phyloP scores from a whole-genome alignment of 2,797 vertebrate species.

The Rhabdophis nuchalis region DNA sequence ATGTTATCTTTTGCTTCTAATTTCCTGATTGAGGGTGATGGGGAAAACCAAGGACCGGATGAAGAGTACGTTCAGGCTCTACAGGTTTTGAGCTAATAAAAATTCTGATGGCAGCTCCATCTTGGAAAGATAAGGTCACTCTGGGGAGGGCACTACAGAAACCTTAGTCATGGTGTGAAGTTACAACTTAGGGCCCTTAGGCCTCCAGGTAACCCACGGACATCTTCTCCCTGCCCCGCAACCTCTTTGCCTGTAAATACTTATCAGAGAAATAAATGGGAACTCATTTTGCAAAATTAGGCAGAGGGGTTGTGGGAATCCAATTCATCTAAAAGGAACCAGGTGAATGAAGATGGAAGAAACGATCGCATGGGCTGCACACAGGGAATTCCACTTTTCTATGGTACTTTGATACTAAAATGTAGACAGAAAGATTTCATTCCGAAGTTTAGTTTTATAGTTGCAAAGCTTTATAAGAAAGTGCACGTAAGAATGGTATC shows the following conservation, averaged over 20 bases:
- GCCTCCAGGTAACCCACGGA: background rate
- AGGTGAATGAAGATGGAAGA: background rate
- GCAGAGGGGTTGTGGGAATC: background rate
- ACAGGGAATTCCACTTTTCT: background rate
- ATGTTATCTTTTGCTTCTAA: background rate
- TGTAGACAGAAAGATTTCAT: background rate
- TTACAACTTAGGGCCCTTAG: background rate
- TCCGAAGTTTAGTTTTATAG: background rate
- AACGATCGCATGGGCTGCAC: background rate
- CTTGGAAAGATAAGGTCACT: background rate
- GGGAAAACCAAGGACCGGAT: background rate
- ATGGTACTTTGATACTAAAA: background rate
- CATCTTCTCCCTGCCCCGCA: too few relatives aligned
- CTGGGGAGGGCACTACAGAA: background rate
- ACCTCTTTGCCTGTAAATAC: background rate
- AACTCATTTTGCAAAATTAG: background rate
- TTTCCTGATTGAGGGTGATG: background rate
- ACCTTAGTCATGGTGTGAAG: background rate
- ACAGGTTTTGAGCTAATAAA: background rate
- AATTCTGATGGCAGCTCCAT: background rate
- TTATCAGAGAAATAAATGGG: background rate
- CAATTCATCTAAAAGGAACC: background rate
- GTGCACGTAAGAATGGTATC: background rate
- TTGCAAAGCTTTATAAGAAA: background rate
- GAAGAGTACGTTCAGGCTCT: too few relatives aligned